A percentile compares a stretch with the other conserved stretches of the same genome.
These are phyloP conservation scores for Anas bahamensis DNA, from an alignment of 2,797 vertebrate species.

Conservation along the genomic window DNA sequence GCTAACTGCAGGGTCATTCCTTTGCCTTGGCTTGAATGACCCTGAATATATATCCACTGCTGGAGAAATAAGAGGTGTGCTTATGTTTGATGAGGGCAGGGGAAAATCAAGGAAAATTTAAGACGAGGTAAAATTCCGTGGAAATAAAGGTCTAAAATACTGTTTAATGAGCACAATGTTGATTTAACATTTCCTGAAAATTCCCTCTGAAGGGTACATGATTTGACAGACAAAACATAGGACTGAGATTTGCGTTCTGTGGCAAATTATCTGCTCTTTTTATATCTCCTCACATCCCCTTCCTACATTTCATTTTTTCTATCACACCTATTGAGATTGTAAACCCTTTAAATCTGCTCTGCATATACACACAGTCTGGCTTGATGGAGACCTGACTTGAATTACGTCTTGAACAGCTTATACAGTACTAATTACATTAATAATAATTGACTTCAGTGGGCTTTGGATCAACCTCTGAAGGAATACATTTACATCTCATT, in stretches of 20 bases:
- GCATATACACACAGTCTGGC: background rate
- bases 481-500: constrained; percentile 66
- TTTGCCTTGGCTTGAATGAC: background rate
- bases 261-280: constrained; percentile 38
- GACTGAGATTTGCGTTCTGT: constrained; percentile 5
- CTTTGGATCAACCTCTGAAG: constrained; percentile 41
- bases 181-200: background rate
- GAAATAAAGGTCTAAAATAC: background rate
- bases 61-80: fast-evolving
- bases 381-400: constrained; percentile 22
- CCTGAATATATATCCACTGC: background rate
- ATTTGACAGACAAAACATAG: background rate
- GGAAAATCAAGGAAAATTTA: background rate
- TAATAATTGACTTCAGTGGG: constrained; percentile 63
- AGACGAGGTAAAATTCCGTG: background rate
- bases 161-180: background rate
- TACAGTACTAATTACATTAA: constrained; percentile 59
- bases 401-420: constrained; percentile 42
- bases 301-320: background rate
- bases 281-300: background rate
- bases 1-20: background rate
- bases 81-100: background rate
- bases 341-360: constrained; percentile 22
- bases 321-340: background rate
- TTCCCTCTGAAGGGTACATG: background rate